Evolutionary conservation across 2,888 invertebrate genomes (phyloP).

Genomic region (Drosophila algonquin): DNA sequence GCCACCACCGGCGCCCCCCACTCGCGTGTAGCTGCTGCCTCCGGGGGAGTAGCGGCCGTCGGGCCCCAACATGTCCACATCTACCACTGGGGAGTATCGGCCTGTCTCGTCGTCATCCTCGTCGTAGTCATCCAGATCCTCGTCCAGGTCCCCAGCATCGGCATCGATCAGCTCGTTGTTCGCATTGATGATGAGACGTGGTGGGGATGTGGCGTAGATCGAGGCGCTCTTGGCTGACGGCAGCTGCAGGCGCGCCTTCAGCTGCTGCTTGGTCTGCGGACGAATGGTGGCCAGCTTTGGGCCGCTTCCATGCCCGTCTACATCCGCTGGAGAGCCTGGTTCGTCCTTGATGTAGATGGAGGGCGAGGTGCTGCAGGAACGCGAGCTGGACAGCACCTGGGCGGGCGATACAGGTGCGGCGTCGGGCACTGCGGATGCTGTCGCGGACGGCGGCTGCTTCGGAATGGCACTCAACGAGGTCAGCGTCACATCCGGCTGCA

Average conservation of each 20-base stretch:
- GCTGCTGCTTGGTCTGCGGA: slow-evolving; percentile 66
- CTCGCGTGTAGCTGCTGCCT: slow-evolving; percentile 58
- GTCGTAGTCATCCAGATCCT: slow-evolving; percentile 72
- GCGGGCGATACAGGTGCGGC: slow-evolving; percentile 35
- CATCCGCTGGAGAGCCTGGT: slow-evolving; percentile 64
- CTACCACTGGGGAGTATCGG: slow-evolving; percentile 39
- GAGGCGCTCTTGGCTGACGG: slow-evolving; percentile 22
- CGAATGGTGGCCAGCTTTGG: slow-evolving; percentile 63
- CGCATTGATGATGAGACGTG: slow-evolving; percentile 65
- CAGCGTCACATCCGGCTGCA: slow-evolving; percentile 77
- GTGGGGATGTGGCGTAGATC: slow-evolving; percentile 58
- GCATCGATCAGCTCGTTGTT: slow-evolving; percentile 73
- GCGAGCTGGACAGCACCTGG: slow-evolving; percentile 59
- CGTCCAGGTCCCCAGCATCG: slow-evolving; percentile 71
- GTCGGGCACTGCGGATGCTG: slow-evolving; percentile 8
- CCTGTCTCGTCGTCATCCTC: slow-evolving; percentile 50
- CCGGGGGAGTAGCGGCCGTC: slow-evolving; percentile 52
- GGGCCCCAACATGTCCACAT: slow-evolving; percentile 42
- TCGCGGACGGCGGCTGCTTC: slow-evolving; percentile 32
- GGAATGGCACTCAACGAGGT: slow-evolving; percentile 61
- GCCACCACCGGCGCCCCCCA: slow-evolving; percentile 15
- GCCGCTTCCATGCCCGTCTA: slow-evolving; percentile 4
- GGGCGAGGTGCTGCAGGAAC: slow-evolving; percentile 80
- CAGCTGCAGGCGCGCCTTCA: slow-evolving; percentile 58
- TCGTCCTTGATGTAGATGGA: slow-evolving; percentile 83